A percentile compares a stretch with the other conserved stretches of the same genome.
phyloP scores from a whole-genome alignment of 1,140 invertebrate species.

The Sminthurides bifidus region DNA sequence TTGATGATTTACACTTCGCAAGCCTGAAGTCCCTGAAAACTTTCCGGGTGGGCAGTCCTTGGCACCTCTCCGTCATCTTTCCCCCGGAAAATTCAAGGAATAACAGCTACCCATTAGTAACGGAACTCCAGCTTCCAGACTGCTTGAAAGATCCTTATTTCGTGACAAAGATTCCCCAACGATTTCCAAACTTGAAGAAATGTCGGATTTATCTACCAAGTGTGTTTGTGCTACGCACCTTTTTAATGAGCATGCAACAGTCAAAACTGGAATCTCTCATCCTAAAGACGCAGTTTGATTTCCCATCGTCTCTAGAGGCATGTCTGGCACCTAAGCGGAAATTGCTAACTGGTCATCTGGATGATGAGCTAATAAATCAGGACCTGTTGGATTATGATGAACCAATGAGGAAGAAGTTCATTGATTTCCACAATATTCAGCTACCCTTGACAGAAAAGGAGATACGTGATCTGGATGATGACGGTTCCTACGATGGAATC shows the following conservation, averaged over 20 bases:
- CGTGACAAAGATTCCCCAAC: slow-evolving; percentile 6
- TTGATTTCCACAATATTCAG: slow-evolving; percentile 22
- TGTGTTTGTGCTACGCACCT: slow-evolving; percentile 10
- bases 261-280: slow-evolving; percentile 12
- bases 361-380: slow-evolving; percentile 5
- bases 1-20: slow-evolving; percentile 19
- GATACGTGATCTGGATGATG: slow-evolving; percentile 4
- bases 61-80: slow-evolving; percentile 18
- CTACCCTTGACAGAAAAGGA: slow-evolving; percentile 9
- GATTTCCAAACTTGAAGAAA: slow-evolving; percentile 14
- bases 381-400: slow-evolving; percentile 13
- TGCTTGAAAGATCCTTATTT: slow-evolving; percentile 17
- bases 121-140: slow-evolving; percentile 21
- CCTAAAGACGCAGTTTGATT: slow-evolving; percentile 27
- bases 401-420: slow-evolving; percentile 22
- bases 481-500: slow-evolving; percentile 10
- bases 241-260: slow-evolving; percentile 15
- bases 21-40: slow-evolving; percentile 5
- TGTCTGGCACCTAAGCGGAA: slow-evolving; percentile 9
- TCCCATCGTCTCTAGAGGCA: slow-evolving; percentile 17
- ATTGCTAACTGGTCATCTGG: background rate
- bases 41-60: slow-evolving; percentile 15
- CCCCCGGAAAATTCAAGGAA: background rate
- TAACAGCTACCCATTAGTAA: background rate
- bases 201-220: slow-evolving; percentile 17